Evolutionary conservation across 2,113 vertebrate species (phyloP).

Genomic region (Pelvicachromis taeniatus): DNA sequence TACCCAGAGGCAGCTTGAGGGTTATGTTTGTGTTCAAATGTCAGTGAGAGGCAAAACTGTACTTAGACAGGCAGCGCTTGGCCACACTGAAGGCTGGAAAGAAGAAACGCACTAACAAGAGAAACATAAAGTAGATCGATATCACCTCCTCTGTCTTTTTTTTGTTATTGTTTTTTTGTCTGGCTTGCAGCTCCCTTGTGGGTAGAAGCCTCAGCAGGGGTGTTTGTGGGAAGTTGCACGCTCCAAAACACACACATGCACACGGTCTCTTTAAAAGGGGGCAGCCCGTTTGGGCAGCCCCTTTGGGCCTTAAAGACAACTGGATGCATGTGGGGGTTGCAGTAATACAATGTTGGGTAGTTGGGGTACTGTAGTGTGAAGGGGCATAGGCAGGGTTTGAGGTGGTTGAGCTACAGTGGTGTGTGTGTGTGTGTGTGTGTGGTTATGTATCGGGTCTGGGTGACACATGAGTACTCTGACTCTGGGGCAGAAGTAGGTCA

Average conservation of each 20-base stretch:
- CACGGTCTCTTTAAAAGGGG: background rate
- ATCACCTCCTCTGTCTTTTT: background rate
- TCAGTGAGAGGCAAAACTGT: background rate
- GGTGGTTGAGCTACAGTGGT: background rate
- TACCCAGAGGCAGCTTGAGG: background rate
- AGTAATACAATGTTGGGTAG: constrained; percentile 17
- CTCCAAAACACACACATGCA: background rate
- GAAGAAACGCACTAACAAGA: background rate
- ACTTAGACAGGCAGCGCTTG: background rate
- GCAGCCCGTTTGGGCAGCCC: background rate
- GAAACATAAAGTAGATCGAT: background rate
- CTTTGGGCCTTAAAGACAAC: background rate
- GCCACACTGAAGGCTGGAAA: background rate
- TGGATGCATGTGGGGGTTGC: constrained; percentile 20
- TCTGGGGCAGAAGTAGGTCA: constrained; percentile 42
- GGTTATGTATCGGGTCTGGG: background rate
- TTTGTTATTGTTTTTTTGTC: background rate
- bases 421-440: background rate
- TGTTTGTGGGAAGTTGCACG: background rate
- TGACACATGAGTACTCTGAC: constrained; percentile 38
- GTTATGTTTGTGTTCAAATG: background rate
- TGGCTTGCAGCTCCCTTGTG: background rate
- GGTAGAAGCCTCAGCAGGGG: background rate
- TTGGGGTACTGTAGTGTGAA: constrained; percentile 2
- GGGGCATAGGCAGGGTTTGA: background rate